Evolutionary conservation across 2,113 vertebrate species (phyloP), one percentile per base, ranked within the genome.

Genomic region (Laterallus jamaicensis): DNA sequence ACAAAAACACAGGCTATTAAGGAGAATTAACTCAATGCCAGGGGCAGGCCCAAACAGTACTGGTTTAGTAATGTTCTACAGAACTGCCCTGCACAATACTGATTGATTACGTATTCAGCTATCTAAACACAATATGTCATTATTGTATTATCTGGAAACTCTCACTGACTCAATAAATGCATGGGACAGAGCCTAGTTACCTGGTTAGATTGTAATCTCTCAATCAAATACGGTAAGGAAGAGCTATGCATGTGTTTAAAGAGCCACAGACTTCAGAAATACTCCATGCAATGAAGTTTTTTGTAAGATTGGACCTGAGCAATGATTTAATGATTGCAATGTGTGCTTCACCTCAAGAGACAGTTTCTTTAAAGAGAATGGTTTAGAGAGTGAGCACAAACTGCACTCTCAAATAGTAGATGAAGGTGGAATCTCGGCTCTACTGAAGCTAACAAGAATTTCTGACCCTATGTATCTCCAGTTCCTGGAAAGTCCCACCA

Each of bases 401-500:
- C 20, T 49, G 2, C 35, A 67, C 2, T 1, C 42, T 47, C 44
- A 47, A 47, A 47, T 18, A 47, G 44, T 47, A 76, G 83, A 22
- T n/a, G 76, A 49, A 81, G 15, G 32, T 50, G 21, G 37, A 83
- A 94, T 71, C 18, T 37, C 40, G 1, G 62, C 28, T 81, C 35
- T 39, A 44, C 24, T 66, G 69, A 79, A 86, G 63, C 62, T 56
- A 62, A 55, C 69, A 86, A 56, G 76, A 86, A 75, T 94, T 90
- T 90, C 79, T 97, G 90, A 96, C 92, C 94, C 32, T n/a, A 4
- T 90, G 90, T 92, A 84, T 94, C 91, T 69, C 47, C 58, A 84
- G 74, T 96, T 96, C 95, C 92, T 97, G 96, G 96, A 93, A 97
- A 94, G 90, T 78, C 68, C 76, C 68, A 90, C 58, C 47, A 94